Evolutionary conservation across 2,113 vertebrate genomes (phyloP).

Genomic region (Polyodon spathula): DNA sequence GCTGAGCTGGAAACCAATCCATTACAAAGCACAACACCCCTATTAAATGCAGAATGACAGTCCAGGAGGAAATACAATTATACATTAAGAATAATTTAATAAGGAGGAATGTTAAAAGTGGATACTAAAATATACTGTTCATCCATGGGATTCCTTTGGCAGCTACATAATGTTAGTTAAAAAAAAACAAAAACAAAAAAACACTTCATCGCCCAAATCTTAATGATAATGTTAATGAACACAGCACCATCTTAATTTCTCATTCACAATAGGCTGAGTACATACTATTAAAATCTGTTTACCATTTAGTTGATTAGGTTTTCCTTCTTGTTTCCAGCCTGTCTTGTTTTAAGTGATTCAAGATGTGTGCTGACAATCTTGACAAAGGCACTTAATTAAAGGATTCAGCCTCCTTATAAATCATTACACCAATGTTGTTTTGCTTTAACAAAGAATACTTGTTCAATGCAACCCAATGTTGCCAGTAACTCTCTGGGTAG

Average conservation of each 20-base stretch:
- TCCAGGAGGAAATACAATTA: too few species aligned
- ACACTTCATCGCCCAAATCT: constrained; percentile 1
- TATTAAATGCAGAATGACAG: too few species aligned
- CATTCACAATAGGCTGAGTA: constrained; percentile 11
- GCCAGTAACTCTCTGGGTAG: too few species aligned
- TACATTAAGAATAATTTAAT: neutral
- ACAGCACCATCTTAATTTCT: constrained; percentile 9
- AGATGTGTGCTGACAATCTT: too few species aligned
- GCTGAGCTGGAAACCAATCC: too few species aligned
- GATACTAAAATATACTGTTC: neutral
- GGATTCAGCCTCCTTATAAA: constrained; percentile 3
- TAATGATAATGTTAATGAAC: too few species aligned
- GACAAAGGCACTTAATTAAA: constrained; percentile 19
- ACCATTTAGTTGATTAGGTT: constrained; percentile 13
- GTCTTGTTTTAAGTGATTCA: constrained; percentile 4
- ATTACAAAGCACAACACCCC: too few species aligned
- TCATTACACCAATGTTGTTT: neutral
- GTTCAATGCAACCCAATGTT: too few species aligned
- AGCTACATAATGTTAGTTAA: constrained; percentile 15
- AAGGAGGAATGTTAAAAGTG: neutral
- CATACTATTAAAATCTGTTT: constrained; percentile 8
- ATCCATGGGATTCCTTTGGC: neutral
- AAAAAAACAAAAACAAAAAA: constrained; percentile 16
- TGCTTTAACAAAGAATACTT: too few species aligned
- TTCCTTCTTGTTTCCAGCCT: constrained; percentile 2